Percentiles rank a stretch among this genome's conserved stretches.
Evolutionary conservation across 2,888 invertebrate species (phyloP).

Genomic region (Elmis aenea): DNA sequence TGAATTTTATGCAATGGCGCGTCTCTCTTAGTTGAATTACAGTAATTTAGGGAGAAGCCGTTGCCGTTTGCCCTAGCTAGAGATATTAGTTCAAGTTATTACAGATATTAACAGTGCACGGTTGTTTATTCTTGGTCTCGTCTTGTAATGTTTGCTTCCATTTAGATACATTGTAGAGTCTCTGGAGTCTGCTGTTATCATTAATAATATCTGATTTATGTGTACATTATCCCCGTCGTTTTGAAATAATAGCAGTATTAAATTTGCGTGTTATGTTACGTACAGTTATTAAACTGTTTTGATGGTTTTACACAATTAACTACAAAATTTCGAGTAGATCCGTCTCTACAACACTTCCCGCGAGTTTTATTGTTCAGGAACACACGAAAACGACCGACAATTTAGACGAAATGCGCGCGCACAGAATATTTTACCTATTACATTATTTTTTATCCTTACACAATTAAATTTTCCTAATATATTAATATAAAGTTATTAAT

Average conservation of each 20-base stretch:
- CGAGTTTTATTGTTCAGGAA: too few species aligned
- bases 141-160: slow-evolving; percentile 34
- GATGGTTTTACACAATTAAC: too few species aligned
- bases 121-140: slow-evolving; percentile 38
- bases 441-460: too few species aligned
- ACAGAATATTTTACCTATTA: too few species aligned
- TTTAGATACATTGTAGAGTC: slow-evolving; percentile 28
- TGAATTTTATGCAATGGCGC: slow-evolving; percentile 36
- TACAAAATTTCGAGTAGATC: too few species aligned
- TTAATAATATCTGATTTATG: slow-evolving; percentile 39
- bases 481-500: too few species aligned
- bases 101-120: slow-evolving; percentile 32
- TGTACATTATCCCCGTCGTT: slow-evolving; percentile 35
- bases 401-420: too few species aligned
- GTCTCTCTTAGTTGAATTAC: slow-evolving; percentile 35
- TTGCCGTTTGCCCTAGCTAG: slow-evolving; percentile 28
- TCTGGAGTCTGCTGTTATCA: slow-evolving; percentile 29
- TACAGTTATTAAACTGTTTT: slow-evolving; percentile 18
- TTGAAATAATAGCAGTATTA: slow-evolving; percentile 37
- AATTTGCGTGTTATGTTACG: slow-evolving; percentile 29
- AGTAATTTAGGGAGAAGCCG: slow-evolving; percentile 32
- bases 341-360: too few species aligned
- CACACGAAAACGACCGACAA: too few species aligned
- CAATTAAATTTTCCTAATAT: too few species aligned
- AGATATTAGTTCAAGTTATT: slow-evolving; percentile 36